Base-by-base conservation (phyloP, 1,140 invertebrate genomes). In the Hyphantria cunea region DNA sequence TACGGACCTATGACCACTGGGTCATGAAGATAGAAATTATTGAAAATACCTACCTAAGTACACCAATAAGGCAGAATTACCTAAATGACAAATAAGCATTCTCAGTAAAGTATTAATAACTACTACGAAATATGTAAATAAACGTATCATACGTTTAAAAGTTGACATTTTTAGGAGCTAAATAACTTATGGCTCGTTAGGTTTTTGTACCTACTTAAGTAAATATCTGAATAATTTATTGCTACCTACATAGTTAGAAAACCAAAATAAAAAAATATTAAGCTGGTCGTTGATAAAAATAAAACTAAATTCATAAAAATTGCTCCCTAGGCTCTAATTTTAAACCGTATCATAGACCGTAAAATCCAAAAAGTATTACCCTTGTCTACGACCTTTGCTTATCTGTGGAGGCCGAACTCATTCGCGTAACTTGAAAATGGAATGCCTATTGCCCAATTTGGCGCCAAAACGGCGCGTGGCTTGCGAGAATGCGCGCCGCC, bases 381-480 rank as follows among this genome's bases (percentile, higher is more conserved):
- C 14, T 58, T 49, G 55, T 39, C 42, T 56, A 56, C 42, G 53
- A 31, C 44, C 55, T 58, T 39, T 48, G 55, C 45, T 58, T 58
- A 58, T 58, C 55, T 58, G 48, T 47, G 55, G 48, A 42, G 55
- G 44, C 45, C 10, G 41, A 13, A n/a, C 53, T 42, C 17, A 34
- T 50, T 60, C 56, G 37, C 12, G 39, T 41, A 68, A 70, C 68
- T 79, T 67, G 71, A 79, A 78, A 75, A 75, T 76, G 64, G 75
- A 85, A 82, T 74, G 72, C 64, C 41, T 63, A 72, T 61, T 25
- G 59, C 54, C 52, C 54, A 63, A 72, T 81, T 89, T 89, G 74
- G 78, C 86, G 84, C 83, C 84, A 87, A 89, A 88, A 85, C 76
- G 70, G 45, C 55, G 55, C 77, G 72, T 70, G 58, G 64, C 76